A percentile compares a stretch with the other conserved stretches of the same genome.
Evolutionary conservation across 2,113 vertebrate genomes (phyloP).

Genomic region (Prolemur simus): DNA sequence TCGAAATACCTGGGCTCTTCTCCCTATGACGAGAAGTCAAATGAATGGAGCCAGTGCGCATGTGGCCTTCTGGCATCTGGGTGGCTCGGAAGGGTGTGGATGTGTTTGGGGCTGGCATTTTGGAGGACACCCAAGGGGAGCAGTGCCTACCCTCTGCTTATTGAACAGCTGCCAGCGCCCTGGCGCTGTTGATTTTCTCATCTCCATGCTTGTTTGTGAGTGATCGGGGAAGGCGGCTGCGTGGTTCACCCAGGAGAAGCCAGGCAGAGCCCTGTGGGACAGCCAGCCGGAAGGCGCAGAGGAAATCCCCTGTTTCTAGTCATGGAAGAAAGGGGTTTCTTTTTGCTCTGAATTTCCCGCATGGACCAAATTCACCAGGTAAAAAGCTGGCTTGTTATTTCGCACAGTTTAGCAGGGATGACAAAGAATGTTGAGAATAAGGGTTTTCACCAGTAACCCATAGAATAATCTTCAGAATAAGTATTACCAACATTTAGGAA

Average conservation of each 20-base stretch:
- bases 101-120: not conserved
- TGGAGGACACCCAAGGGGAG: not conserved
- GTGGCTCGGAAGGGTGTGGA: not conserved
- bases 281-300: not conserved
- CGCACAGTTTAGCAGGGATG: not conserved
- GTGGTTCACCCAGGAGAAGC: not conserved
- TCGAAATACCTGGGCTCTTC: not conserved
- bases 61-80: not conserved
- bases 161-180: not conserved
- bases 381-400: not conserved
- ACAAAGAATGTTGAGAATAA: not conserved
- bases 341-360: not conserved
- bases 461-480: not conserved
- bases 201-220: conserved; percentile 21
- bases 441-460: not conserved
- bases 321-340: not conserved
- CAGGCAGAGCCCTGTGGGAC: not conserved
- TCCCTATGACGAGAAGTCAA: not conserved
- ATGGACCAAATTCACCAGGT: not conserved
- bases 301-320: not conserved
- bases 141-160: not conserved
- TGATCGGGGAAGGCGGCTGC: not conserved
- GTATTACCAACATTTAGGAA: not conserved
- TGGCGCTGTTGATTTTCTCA: not conserved
- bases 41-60: not conserved